Evolutionary conservation across 2,113 vertebrate genomes (phyloP), one percentile per base, ranked within the genome.

Genomic region (Lepidothrix coronata): DNA sequence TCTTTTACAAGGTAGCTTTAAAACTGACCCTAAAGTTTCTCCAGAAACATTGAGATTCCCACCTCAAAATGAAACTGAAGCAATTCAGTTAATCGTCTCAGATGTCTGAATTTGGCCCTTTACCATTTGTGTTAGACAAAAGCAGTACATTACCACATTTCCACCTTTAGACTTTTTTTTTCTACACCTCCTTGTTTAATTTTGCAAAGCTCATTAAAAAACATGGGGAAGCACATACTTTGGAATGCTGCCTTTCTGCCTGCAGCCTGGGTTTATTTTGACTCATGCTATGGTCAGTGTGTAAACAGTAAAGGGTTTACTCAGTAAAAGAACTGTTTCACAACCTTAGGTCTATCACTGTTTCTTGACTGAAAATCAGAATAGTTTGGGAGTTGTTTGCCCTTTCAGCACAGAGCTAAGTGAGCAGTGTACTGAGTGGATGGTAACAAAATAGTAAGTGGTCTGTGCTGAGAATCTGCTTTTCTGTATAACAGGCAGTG

Each of bases 211-310:
- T 94, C 16, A 54, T 93, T 89, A 85, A 94, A 87, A 92, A 73
- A 49, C 9, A 13, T 22, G 41, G 55, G 37, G 67, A 80, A 85
- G n/a, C 61, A 66, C 41, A 24, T 72, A 2, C 1, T 85, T 91
- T 88, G 87, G 81, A 95, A 94, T 88, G 89, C 54, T 85, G 66
- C 70, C 33, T 88, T 93, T 76, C 78, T 91, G 65, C 85, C 62
- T 89, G 46, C 35, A 85, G 88, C 79, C 88, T 66, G 43, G 25
- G 59, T 94, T 97, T 95, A 85, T 97, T 96, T 94, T 96, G 90
- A 91, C 62, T 94, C 63, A 77, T 73, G 30, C 58, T 39, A 23
- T 1, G 10, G 74, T 70, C 78, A 48, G 81, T 85, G 82, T 91
- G 87, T 94, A 96, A 96, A 93, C 71, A 94, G 63, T 39, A 31